Evolutionary conservation across 1,140 invertebrate species (phyloP), one percentile per base, ranked within the genome.

Genomic region (Diabrotica virgifera): DNA sequence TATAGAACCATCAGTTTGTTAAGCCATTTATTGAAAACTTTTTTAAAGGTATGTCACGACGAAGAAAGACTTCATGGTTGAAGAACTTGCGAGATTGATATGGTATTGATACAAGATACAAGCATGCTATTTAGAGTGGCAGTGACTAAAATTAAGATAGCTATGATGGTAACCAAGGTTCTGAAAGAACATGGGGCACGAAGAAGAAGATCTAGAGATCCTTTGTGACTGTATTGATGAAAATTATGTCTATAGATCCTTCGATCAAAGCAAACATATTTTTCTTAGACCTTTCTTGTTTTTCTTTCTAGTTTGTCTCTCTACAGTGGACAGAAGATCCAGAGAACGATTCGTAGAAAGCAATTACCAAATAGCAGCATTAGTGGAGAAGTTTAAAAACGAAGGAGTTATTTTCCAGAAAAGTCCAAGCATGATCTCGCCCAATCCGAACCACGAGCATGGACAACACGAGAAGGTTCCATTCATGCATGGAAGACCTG

Each of bases 291-390:
- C 4, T 24, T n/a, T 46, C 40, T 46, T 0, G 5, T 12, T 13
- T 46, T 6, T 11, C 10, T 35, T 80, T 82, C 50, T 73, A 90
- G 91, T 97, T 53, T 97, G 94, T 75, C 78, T 97, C 57, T 94
- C 93, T 35, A 97, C 94, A 0, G 94, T 97, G 10, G 94, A 97
- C 80, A 83, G 93, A 40, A 82, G 93, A 61, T 93, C 90, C 50
- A 84, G 93, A 35, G 94, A 96, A 78, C 82, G 93, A 10, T 96
- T 96, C 76, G 82, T 96, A 8, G 94, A 96, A 77, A 96, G 94
- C 0, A 95, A 93, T 74, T 91, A 94, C 65, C 94, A 96, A 78
- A 96, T 96, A 70, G 90, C 92, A 6, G 90, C 92, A 0, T 77
- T 97, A 0, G 94, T 96, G 0, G 93, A 96, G 62, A 93, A 95